A percentile compares a stretch with the other conserved stretches of the same genome.
These are phyloP conservation scores for Zaprionus camerounensis DNA, from an alignment of 1,140 invertebrate genomes.

Conservation along the genomic window DNA sequence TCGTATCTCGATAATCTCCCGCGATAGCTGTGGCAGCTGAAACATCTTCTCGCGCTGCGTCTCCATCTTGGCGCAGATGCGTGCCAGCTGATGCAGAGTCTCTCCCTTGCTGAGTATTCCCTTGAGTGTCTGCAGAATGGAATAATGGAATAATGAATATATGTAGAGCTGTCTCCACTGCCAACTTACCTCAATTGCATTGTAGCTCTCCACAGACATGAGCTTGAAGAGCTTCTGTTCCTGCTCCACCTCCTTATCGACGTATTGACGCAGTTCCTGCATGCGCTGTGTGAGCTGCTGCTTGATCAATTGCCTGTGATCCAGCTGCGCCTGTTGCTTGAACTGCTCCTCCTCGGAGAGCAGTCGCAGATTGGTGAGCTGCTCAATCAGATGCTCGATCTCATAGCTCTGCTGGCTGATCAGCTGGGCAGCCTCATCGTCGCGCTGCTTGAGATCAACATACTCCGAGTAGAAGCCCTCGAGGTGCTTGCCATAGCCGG, in stretches of 20 bases:
- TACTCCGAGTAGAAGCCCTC: constrained; percentile 81
- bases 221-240: constrained; percentile 64
- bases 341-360: constrained; percentile 60
- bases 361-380: constrained; percentile 66
- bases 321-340: constrained; percentile 66
- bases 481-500: constrained; percentile 74
- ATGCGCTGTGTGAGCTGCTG: constrained; percentile 63
- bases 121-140: constrained; percentile 38
- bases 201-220: constrained; percentile 71
- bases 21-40: constrained; percentile 83
- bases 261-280: constrained; percentile 53
- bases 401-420: constrained; percentile 74
- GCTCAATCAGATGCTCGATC: constrained; percentile 67
- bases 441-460: constrained; percentile 78
- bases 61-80: constrained; percentile 86
- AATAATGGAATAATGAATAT: not conserved
- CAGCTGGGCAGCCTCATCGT: constrained; percentile 70
- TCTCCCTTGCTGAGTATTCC: constrained; percentile 84
- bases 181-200: constrained; percentile 56
- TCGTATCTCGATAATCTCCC: constrained; percentile 62
- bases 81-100: constrained; percentile 85
- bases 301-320: constrained; percentile 65
- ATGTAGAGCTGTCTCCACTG: not conserved
- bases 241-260: constrained; percentile 59
- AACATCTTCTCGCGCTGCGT: constrained; percentile 86